These are phyloP conservation scores for Steromphala cineraria DNA, from an alignment of 2,888 invertebrate species.

Conservation along the genomic window DNA sequence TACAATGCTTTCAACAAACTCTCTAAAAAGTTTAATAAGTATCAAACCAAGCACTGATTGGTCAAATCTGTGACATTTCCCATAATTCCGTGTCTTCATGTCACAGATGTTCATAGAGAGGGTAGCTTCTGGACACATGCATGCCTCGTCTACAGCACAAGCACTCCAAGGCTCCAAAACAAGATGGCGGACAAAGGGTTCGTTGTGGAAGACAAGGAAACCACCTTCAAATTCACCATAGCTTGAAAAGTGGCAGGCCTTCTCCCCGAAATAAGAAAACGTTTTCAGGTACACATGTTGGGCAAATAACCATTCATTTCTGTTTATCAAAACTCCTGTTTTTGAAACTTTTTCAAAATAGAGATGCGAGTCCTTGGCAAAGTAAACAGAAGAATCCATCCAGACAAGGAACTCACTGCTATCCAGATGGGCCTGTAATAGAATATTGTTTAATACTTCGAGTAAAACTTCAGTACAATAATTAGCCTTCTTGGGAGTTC, in stretches of 20 bases:
- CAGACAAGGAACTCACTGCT: not conserved
- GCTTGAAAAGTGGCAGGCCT: constrained; percentile 27
- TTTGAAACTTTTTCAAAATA: not conserved
- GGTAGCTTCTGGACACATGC: constrained; percentile 24
- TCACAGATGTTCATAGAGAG: no score
- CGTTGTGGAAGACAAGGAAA: constrained; percentile 23
- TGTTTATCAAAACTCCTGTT: no score
- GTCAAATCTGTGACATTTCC: no score
- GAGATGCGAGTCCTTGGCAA: not conserved
- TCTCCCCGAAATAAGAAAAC: constrained; percentile 35
- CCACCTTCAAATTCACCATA: constrained; percentile 3
- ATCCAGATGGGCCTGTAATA: not conserved
- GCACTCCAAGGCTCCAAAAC: constrained; percentile 34
- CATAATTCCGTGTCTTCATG: no score
- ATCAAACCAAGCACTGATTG: no score
- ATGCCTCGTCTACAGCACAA: constrained; percentile 20
- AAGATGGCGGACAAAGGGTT: constrained; percentile 15
- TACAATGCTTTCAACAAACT: no score
- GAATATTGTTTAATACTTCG: not conserved
- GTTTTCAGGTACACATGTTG: not conserved
- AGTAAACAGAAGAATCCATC: not conserved
- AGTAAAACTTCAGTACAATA: no score
- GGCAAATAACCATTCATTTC: not conserved
- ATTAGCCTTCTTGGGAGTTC: no score
- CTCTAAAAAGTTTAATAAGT: no score